phyloP scores from a whole-genome alignment of 2,888 invertebrate genomes.

The Sesamia inferens region DNA sequence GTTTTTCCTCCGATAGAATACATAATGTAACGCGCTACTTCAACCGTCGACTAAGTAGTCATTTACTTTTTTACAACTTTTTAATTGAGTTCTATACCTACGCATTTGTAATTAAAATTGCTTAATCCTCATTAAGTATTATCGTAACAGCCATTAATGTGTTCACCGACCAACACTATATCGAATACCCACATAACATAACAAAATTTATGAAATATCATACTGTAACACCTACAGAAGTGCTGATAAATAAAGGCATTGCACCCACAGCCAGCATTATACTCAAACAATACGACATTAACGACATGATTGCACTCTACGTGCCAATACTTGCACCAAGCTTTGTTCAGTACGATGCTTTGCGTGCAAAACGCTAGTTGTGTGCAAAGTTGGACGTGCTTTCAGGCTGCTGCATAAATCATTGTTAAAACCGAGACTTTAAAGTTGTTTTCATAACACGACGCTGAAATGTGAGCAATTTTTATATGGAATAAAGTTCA shows the following conservation, averaged over 20 bases:
- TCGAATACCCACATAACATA: slow-evolving; percentile 58
- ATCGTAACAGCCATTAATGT: slow-evolving; percentile 43
- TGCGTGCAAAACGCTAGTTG: slow-evolving; percentile 48
- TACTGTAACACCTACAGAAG: slow-evolving; percentile 53
- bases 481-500: slow-evolving; percentile 53
- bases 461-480: slow-evolving; percentile 44
- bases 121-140: slow-evolving; percentile 36
- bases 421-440: slow-evolving; percentile 53
- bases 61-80: slow-evolving; percentile 27
- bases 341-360: slow-evolving; percentile 48
- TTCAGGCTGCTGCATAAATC: slow-evolving; percentile 65
- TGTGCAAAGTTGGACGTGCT: slow-evolving; percentile 51
- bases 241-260: slow-evolving; percentile 62
- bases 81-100: slow-evolving; percentile 31
- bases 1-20: slow-evolving; percentile 48
- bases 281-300: slow-evolving; percentile 70
- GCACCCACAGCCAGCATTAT: slow-evolving; percentile 65
- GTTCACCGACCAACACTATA: slow-evolving; percentile 46
- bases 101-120: slow-evolving; percentile 39
- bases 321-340: slow-evolving; percentile 64
- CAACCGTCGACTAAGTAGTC: slow-evolving; percentile 23
- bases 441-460: slow-evolving; percentile 45
- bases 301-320: slow-evolving; percentile 58
- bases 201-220: slow-evolving; percentile 61
- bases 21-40: slow-evolving; percentile 33